Conservation (phyloP, 1,140 invertebrate genomes). For the Notospermus geniculatus region DNA sequence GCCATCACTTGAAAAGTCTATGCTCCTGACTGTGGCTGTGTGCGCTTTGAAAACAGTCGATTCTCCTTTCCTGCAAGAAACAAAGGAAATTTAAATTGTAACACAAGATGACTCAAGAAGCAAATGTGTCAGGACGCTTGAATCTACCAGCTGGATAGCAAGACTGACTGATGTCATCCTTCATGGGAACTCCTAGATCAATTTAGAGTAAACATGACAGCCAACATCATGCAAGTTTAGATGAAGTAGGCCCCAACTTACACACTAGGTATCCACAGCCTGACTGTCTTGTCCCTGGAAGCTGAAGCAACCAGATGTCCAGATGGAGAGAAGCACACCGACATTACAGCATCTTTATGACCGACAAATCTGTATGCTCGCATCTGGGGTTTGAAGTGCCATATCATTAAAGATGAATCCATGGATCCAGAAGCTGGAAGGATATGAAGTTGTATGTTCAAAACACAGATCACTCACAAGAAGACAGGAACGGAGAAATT, state of each 20-base stretch:
- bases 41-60: constrained; percentile 76
- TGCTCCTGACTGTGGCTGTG: constrained; percentile 71
- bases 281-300: constrained; percentile 77
- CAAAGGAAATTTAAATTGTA: neutral
- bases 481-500: constrained; percentile 11
- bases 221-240: too few species aligned
- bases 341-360: constrained; percentile 59
- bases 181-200: too few species aligned
- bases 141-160: neutral
- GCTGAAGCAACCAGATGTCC: constrained; percentile 78
- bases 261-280: constrained; percentile 81
- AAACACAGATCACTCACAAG: too few species aligned
- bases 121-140: constrained; percentile 11
- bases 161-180: constrained; percentile 7
- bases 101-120: neutral
- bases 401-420: constrained; percentile 77
- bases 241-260: too few species aligned
- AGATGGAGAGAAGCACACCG: constrained; percentile 74
- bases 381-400: constrained; percentile 67
- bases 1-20: constrained; percentile 77
- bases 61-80: constrained; percentile 57
- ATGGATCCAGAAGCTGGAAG: constrained; percentile 69
- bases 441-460: too few species aligned
- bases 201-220: too few species aligned
- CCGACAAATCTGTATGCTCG: constrained; percentile 59